Evolutionary conservation across 1,140 invertebrate species (phyloP).

Genomic region (Bicyclus anynana): DNA sequence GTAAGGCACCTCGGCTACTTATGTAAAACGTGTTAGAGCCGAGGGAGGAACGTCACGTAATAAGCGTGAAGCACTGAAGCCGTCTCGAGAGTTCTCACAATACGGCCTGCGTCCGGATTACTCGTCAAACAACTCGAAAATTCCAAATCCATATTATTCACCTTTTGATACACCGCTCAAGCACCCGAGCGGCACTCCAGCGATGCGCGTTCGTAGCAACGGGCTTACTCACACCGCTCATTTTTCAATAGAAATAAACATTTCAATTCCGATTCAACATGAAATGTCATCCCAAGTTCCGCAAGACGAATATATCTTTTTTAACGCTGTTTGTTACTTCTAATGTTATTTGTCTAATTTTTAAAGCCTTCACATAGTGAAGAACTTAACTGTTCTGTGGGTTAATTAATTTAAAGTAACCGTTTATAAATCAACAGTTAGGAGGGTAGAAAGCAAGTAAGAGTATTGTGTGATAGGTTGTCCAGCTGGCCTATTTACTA

Average conservation of each 20-base stretch:
- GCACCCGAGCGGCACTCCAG: slow-evolving; percentile 16
- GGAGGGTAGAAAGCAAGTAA: too few relatives aligned
- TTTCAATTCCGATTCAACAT: neutral
- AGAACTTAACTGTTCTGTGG: too few relatives aligned
- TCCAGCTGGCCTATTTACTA: too few relatives aligned
- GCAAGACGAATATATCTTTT: too few relatives aligned
- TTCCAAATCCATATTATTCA: slow-evolving; percentile 55
- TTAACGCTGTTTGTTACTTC: too few relatives aligned
- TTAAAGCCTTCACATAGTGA: too few relatives aligned
- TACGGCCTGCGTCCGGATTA: slow-evolving; percentile 46
- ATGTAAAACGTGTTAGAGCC: slow-evolving; percentile 37
- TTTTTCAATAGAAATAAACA: slow-evolving; percentile 1
- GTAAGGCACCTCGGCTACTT: slow-evolving; percentile 5
- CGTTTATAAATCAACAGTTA: too few relatives aligned
- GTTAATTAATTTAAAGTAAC: too few relatives aligned
- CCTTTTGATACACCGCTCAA: slow-evolving; percentile 45
- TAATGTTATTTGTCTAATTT: too few relatives aligned
- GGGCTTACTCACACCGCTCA: neutral
- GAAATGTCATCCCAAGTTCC: neutral
- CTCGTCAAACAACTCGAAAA: slow-evolving; percentile 56
- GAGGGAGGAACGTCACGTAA: slow-evolving; percentile 37
- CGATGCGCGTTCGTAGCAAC: neutral
- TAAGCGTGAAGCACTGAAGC: slow-evolving; percentile 41
- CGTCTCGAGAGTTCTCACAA: slow-evolving; percentile 43
- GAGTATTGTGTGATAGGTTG: too few relatives aligned